Percentiles rank a stretch among this genome's conserved stretches.
These are phyloP conservation scores for Myrmecophaga tridactyla DNA, from an alignment of 2,113 vertebrate genomes.

Conservation along the genomic window DNA sequence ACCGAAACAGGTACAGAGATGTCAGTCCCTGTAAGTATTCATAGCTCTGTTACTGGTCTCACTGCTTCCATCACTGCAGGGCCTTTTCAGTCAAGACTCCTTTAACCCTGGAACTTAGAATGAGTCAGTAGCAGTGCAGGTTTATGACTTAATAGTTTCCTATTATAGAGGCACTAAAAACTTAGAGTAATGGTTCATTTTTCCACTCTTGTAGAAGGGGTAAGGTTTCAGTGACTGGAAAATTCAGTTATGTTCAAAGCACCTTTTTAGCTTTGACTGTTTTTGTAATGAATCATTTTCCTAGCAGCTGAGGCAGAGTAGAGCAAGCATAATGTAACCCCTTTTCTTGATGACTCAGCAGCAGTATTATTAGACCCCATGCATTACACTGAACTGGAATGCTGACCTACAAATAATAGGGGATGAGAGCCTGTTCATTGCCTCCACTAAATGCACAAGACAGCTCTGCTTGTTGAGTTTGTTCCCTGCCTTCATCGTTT, in stretches of 20 bases:
- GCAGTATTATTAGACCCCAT: background rate
- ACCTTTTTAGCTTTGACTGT: background rate
- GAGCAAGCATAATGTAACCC: background rate
- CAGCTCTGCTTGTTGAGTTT: background rate
- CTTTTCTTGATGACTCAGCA: constrained; percentile 45
- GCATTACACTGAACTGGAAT: rapidly evolving
- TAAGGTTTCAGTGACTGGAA: constrained; percentile 59
- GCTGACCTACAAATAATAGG: background rate
- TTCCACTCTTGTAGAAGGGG: background rate
- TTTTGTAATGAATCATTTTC: constrained; percentile 61
- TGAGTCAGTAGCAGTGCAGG: background rate
- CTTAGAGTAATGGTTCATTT: background rate
- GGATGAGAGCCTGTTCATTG: background rate
- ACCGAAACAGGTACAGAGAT: constrained; percentile 98
- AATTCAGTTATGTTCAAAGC: constrained; percentile 29
- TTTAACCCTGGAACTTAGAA: background rate
- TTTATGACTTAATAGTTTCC: background rate
- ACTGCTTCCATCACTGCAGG: background rate
- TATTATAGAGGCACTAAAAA: background rate
- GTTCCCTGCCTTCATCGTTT: rapidly evolving
- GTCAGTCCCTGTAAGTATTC: constrained; percentile 97
- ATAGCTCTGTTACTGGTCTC: constrained; percentile 7
- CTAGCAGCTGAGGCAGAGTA: constrained; percentile 31
- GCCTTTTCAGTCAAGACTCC: background rate
- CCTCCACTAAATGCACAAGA: background rate